These are phyloP conservation scores for Ctenoplectra terminalis DNA, from an alignment of 1,140 invertebrate species.

Conservation along the genomic window DNA sequence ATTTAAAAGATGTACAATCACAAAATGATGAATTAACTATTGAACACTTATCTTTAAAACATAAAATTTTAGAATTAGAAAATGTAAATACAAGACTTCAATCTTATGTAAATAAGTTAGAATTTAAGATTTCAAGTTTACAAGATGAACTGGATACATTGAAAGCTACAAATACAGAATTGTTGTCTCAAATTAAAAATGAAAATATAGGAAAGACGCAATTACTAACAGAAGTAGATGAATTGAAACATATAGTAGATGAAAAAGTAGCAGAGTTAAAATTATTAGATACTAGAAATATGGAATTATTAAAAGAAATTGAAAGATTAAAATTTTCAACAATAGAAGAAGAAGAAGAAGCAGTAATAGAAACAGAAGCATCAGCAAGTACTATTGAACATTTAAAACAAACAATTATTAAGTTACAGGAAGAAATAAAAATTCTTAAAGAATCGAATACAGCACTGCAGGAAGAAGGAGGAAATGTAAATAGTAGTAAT, in stretches of 20 bases:
- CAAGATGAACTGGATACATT: conserved; percentile 36
- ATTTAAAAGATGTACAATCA: conserved; percentile 16
- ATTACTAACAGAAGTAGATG: conserved; percentile 33
- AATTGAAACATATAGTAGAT: conserved; percentile 56
- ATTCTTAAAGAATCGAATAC: conserved; percentile 52
- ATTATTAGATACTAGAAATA: conserved; percentile 64
- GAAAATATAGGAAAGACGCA: background rate
- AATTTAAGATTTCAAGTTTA: conserved; percentile 46
- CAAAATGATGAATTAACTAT: conserved; percentile 30
- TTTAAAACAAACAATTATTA: conserved; percentile 40
- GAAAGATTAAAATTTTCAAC: conserved; percentile 58
- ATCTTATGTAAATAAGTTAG: conserved; percentile 43
- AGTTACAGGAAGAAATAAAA: conserved; percentile 54
- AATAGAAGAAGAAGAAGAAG: conserved; percentile 52
- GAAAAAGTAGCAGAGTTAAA: conserved; percentile 66
- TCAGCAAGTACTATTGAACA: conserved; percentile 30
- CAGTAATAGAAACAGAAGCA: conserved; percentile 33
- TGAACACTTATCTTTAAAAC: conserved; percentile 26
- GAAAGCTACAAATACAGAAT: conserved; percentile 12
- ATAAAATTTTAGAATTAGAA: conserved; percentile 45
- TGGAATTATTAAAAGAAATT: conserved; percentile 61
- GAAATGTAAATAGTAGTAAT: conserved; percentile 21
- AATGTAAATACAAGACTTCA: conserved; percentile 28
- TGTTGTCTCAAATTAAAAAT: conserved; percentile 11
- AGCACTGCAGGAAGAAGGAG: conserved; percentile 60